These are phyloP conservation scores for Dicentrarchus labrax DNA, from an alignment of 2,113 vertebrate species.

Conservation along the genomic window DNA sequence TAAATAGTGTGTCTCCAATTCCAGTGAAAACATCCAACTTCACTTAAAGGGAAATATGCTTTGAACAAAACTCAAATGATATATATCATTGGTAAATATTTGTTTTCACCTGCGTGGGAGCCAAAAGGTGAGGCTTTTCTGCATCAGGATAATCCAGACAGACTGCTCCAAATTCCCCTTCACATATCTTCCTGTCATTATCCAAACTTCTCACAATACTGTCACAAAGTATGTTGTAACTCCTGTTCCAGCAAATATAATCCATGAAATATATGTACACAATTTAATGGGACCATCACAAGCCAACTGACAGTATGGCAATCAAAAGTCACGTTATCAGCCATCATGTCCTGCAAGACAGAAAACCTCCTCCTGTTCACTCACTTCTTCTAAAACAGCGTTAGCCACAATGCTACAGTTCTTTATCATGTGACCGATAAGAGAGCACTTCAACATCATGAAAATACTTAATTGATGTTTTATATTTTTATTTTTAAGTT, in stretches of 20 bases:
- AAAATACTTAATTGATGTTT: neutral
- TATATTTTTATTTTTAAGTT: neutral
- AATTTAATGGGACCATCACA: conserved; percentile 60
- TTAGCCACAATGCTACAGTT: neutral
- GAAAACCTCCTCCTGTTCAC: neutral
- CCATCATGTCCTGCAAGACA: neutral
- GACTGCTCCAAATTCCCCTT: conserved; percentile 1
- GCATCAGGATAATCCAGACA: neutral
- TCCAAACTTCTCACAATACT: conserved; percentile 5
- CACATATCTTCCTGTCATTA: conserved; percentile 8
- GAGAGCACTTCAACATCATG: neutral
- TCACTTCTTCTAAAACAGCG: neutral
- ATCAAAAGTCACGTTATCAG: conserved; percentile 6
- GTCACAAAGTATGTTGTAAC: neutral
- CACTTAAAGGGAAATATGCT: neutral
- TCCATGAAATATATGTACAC: conserved; percentile 35
- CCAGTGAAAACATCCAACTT: neutral
- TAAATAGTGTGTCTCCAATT: neutral
- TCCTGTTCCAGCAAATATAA: neutral
- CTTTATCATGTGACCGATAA: neutral
- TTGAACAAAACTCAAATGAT: neutral
- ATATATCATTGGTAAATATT: neutral
- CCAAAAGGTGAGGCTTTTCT: neutral
- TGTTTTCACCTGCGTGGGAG: neutral
- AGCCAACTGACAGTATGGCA: conserved; percentile 11